phyloP scores from a whole-genome alignment of 23 tunicate genomes.

The Ciona savignyi region DNA sequence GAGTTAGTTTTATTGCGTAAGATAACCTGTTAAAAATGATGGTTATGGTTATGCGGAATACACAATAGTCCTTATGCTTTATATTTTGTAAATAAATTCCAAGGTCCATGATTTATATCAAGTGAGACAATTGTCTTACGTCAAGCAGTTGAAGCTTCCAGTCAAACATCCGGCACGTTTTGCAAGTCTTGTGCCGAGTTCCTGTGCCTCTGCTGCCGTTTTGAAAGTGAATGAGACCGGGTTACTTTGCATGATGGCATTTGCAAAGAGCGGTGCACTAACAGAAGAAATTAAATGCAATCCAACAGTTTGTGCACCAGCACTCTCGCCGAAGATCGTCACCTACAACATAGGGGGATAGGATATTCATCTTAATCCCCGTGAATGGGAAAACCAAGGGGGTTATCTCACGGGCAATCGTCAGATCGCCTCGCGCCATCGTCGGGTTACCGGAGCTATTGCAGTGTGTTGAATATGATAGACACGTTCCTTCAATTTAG shows the following conservation, averaged over 20 bases:
- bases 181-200: conserved; percentile 26
- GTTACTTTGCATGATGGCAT: conserved; percentile 64
- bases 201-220: conserved; percentile 33
- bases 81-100: neutral
- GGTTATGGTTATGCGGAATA: too few species aligned
- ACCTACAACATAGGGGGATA: conserved; percentile 26
- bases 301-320: conserved; percentile 63
- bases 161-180: conserved; percentile 55
- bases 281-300: conserved; percentile 57
- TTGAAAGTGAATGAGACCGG: conserved; percentile 61
- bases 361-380: neutral
- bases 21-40: too few species aligned
- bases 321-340: conserved; percentile 75
- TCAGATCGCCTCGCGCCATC: too few species aligned
- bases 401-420: too few species aligned
- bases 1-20: too few species aligned
- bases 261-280: conserved; percentile 48
- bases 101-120: neutral
- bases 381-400: too few species aligned
- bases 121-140: conserved; percentile 10
- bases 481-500: too few species aligned
- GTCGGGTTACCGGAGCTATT: too few species aligned
- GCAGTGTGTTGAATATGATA: too few species aligned
- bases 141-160: conserved; percentile 48
- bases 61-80: neutral